Evolutionary conservation across 2,113 vertebrate genomes (phyloP).

Genomic region (Crocuta crocuta): DNA sequence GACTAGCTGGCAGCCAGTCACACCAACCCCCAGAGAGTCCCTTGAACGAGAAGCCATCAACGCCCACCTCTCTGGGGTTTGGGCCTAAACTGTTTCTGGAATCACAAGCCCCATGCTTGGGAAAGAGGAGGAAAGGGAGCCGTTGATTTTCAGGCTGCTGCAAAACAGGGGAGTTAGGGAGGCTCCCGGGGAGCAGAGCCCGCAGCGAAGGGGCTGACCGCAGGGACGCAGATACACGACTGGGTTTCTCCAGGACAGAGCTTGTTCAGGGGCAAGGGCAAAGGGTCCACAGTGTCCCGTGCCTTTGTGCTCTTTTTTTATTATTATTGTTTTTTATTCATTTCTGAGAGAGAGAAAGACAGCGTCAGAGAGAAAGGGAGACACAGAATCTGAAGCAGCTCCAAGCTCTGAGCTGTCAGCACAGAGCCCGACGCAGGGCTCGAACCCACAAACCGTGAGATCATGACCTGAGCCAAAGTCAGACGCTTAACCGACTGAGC

Average conservation of each 20-base stretch:
- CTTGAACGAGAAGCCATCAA: not conserved
- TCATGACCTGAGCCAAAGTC: no score
- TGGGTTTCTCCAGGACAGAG: not conserved
- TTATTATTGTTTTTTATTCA: no score
- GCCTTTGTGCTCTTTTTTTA: no score
- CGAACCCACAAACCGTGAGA: no score
- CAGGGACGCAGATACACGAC: rapidly evolving
- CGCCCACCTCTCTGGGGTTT: not conserved
- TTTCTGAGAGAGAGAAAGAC: no score
- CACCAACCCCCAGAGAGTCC: not conserved
- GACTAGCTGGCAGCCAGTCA: conserved; percentile 72
- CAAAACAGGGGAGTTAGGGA: no score
- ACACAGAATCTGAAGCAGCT: no score
- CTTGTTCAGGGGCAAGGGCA: not conserved
- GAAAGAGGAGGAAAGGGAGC: not conserved
- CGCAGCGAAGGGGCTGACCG: not conserved
- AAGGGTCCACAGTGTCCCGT: not conserved
- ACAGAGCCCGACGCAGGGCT: no score
- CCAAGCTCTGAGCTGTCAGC: no score
- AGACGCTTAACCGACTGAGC: no score
- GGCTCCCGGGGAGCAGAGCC: not conserved
- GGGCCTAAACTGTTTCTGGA: not conserved
- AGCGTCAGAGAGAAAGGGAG: no score
- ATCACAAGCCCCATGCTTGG: not conserved
- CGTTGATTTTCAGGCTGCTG: not conserved